Evolutionary conservation across 2,797 vertebrate genomes (phyloP), one percentile per base, ranked within the genome.

Genomic region (Clarias fuscus): DNA sequence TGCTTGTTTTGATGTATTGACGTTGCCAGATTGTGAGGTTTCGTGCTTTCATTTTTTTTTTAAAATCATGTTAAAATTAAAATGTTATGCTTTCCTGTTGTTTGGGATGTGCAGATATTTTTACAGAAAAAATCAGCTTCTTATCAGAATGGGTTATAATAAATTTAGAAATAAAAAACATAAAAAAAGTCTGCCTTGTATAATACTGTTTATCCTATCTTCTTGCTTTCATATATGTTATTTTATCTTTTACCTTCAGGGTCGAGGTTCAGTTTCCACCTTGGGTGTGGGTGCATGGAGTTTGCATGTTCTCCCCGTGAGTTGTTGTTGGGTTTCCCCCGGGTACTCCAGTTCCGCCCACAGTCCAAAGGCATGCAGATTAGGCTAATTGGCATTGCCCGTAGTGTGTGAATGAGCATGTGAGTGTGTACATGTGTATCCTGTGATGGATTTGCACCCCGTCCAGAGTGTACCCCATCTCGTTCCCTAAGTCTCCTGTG

Each of bases 11-110:
- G 40, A 5, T 15, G 27, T 7, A 1, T 70, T 33, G 20, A 8
- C 22, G 85, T 86, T 75, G 78, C 78, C 79, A 82, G 70, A 64
- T 86, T 20, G 22, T 6, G 0, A 14, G 3, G 8, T 18, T 62
- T 27, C 22, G 72, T 0, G 4, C 17, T 5, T 4, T 20, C 8
- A 22, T 24, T 13, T 4, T 22, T 43, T 10, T n/a, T n/a, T n/a
- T n/a, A n/a, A n/a, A n/a, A 20, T 13, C 80, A 53, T 48, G 1
- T 27, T 80, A 10, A 56, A n/a, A 7, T 53, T 1, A n/a, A 10
- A 56, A 11, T 59, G 10, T 11, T 24, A 8, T 24, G 37, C 48
- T 27, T 56, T 76, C 15, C 14, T 56, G 7, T 43, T n/a, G 11
- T 43, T n/a, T 6, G 22, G 22, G 71, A 11, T 73, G 40, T 73